Conservation (phyloP, 23 tunicate genomes). For the Ascidia mentula region DNA sequence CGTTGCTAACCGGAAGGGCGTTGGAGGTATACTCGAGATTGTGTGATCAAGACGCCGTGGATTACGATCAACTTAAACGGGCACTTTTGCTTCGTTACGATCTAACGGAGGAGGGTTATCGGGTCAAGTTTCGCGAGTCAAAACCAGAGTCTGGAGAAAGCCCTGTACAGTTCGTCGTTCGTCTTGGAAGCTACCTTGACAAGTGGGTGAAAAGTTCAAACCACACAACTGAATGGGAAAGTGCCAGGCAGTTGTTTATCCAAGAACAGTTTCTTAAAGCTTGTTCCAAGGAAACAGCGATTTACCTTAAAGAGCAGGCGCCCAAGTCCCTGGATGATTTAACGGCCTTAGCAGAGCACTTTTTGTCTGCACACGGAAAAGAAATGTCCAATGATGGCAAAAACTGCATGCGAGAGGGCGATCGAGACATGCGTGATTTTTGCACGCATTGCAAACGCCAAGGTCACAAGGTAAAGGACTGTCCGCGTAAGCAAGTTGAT, state of each 20-base stretch:
- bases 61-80: conserved; percentile 18
- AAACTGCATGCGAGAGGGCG: background rate
- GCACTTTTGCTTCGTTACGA: conserved; percentile 20
- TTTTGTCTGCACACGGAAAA: background rate
- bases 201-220: conserved; percentile 12
- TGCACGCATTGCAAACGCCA: background rate
- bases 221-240: background rate
- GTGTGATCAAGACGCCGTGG: conserved; percentile 23
- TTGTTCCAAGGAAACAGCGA: conserved; percentile 20
- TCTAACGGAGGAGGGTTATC: conserved; percentile 25
- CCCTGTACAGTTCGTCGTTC: conserved; percentile 20
- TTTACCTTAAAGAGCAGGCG: conserved; percentile 15
- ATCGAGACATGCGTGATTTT: too few relatives aligned
- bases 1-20: conserved; percentile 32
- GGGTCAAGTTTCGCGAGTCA: conserved; percentile 7
- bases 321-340: background rate
- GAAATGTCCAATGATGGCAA: background rate
- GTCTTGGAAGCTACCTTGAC: conserved; percentile 9
- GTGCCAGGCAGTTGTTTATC: conserved; percentile 3
- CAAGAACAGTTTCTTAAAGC: conserved; percentile 23
- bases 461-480: background rate
- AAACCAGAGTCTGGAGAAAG: conserved; percentile 29
- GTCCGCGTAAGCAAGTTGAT: background rate
- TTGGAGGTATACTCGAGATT: conserved; percentile 31
- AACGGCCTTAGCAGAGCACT: conserved; percentile 7